Evolutionary conservation across 2,113 vertebrate genomes (phyloP).

Genomic region (Bambusicola thoracicus): DNA sequence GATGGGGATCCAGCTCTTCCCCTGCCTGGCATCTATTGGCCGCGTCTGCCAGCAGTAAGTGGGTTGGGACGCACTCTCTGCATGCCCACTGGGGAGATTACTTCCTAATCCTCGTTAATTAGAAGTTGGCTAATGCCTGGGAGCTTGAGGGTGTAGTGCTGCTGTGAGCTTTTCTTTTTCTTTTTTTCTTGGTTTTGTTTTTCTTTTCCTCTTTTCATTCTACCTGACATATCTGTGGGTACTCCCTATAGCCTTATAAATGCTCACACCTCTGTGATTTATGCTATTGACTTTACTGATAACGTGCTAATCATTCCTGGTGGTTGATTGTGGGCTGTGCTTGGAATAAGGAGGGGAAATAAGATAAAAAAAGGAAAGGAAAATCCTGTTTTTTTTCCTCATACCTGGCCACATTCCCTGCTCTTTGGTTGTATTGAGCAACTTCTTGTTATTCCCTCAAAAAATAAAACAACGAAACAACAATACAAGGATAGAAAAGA

Average conservation of each 20-base stretch:
- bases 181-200: too few species aligned
- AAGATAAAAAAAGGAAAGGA: neutral
- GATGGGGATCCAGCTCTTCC: neutral
- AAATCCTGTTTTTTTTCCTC: neutral
- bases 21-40: accelerated
- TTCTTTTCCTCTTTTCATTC: neutral
- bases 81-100: conserved; percentile 3
- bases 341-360: neutral
- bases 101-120: conserved; percentile 46
- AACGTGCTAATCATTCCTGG: neutral
- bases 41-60: neutral
- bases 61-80: neutral
- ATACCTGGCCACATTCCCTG: neutral
- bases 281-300: neutral
- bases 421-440: neutral
- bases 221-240: neutral
- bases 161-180: neutral
- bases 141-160: neutral
- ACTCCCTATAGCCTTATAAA: neutral
- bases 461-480: neutral
- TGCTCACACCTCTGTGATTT: neutral
- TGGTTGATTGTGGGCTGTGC: neutral
- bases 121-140: conserved; percentile 1
- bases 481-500: neutral
- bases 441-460: neutral